Percentiles rank a stretch among this genome's conserved stretches.
Conservation (phyloP, 2,888 invertebrate species). For the Himalopsyche kuldschensis region DNA sequence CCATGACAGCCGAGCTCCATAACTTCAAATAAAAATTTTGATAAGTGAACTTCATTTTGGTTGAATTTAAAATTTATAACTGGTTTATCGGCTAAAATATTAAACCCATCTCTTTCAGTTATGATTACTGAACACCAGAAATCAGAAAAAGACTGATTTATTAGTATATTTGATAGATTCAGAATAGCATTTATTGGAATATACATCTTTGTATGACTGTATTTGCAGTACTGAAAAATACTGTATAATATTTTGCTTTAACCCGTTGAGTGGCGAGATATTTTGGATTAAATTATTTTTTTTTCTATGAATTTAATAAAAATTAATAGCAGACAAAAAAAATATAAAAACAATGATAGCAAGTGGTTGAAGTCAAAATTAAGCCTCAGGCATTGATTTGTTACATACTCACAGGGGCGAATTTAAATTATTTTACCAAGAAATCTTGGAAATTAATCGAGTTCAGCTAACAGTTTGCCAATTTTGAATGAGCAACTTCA, state of each 20-base stretch:
- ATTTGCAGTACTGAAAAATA: background rate
- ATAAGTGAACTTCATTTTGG: background rate
- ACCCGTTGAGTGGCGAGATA: too few species aligned
- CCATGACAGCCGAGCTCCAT: conserved; percentile 21
- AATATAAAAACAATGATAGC: too few species aligned
- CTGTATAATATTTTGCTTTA: background rate
- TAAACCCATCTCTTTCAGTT: background rate
- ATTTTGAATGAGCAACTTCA: too few species aligned
- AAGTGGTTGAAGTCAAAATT: too few species aligned
- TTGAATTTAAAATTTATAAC: background rate
- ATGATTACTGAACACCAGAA: conserved; percentile 20
- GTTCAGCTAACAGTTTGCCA: too few species aligned
- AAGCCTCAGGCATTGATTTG: too few species aligned
- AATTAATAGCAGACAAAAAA: too few species aligned
- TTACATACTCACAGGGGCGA: too few species aligned
- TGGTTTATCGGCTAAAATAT: background rate
- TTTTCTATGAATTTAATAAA: too few species aligned
- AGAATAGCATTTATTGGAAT: background rate
- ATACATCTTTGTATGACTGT: background rate
- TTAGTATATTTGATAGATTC: conserved; percentile 1
- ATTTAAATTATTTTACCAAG: too few species aligned
- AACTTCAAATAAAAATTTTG: background rate
- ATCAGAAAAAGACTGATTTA: conserved; percentile 5
- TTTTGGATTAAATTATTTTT: too few species aligned
- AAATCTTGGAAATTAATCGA: too few species aligned